Percentiles rank a stretch among this genome's conserved stretches.
Conservation (phyloP, 30 jellyfish, hydroid and myxozoan genomes). For the Catostylus mosaicus region DNA sequence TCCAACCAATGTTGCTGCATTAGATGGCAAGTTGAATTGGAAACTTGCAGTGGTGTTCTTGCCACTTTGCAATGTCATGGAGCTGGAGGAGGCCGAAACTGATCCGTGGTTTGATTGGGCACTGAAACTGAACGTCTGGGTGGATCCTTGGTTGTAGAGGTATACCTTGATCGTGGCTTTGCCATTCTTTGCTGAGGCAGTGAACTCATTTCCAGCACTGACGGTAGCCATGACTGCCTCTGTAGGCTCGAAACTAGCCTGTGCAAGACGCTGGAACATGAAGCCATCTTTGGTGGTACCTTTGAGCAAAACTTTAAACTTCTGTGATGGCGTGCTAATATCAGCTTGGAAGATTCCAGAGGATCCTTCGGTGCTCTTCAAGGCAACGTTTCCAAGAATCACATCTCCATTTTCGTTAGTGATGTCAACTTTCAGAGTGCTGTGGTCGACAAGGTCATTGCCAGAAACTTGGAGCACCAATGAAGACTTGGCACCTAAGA, state of each 20-base stretch:
- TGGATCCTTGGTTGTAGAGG: neutral
- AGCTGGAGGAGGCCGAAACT: neutral
- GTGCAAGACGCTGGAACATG: conserved; percentile 34
- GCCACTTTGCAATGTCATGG: conserved; percentile 9
- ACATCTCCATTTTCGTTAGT: conserved; percentile 1
- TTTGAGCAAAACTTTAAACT: conserved; percentile 23
- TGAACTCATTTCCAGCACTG: conserved; percentile 38
- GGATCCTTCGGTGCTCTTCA: conserved; percentile 4
- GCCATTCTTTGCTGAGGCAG: conserved; percentile 20
- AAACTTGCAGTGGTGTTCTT: conserved; percentile 26
- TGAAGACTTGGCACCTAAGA: too few relatives aligned
- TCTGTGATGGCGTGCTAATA: conserved; percentile 27
- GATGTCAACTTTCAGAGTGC: conserved; percentile 16
- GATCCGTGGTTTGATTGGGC: conserved; percentile 17
- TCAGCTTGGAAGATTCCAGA: conserved; percentile 8
- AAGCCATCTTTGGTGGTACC: conserved; percentile 18
- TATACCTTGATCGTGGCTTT: conserved; percentile 22
- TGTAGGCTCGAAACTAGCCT: conserved; percentile 8
- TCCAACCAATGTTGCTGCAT: conserved; percentile 2
- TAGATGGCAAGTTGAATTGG: conserved; percentile 8
- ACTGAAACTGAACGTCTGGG: neutral
- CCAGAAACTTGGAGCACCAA: conserved; percentile 62
- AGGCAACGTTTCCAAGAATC: conserved; percentile 3
- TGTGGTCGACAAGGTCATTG: conserved; percentile 13
- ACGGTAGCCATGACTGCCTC: conserved; percentile 18